Percentiles rank a stretch among this genome's conserved stretches.
These are phyloP conservation scores for Gari tellinella DNA, from an alignment of 2,888 invertebrate species.

Conservation along the genomic window DNA sequence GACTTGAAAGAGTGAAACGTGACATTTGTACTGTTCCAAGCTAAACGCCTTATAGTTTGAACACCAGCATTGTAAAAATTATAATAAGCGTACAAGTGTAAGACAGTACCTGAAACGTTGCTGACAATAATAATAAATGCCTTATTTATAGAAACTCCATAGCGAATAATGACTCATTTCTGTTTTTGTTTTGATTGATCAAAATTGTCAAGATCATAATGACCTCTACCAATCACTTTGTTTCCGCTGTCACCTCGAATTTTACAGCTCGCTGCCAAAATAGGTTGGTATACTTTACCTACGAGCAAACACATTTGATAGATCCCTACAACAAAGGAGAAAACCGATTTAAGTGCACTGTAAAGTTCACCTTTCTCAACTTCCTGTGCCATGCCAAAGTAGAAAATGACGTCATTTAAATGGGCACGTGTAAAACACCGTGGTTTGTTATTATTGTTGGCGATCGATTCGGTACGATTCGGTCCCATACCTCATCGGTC, in stretches of 20 bases:
- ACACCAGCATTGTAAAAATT: no score
- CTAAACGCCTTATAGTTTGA: no score
- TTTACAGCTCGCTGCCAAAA: not conserved
- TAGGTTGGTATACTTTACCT: not conserved
- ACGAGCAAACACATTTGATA: not conserved
- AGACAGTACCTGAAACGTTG: no score
- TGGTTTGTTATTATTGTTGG: not conserved
- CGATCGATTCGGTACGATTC: not conserved
- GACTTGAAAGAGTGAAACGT: no score
- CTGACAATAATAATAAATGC: not conserved
- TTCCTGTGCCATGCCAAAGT: conserved; percentile 61
- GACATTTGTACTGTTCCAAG: no score
- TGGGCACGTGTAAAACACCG: not conserved
- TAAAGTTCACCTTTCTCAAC: conserved; percentile 56
- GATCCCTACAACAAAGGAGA: not conserved
- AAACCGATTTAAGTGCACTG: conserved; percentile 24
- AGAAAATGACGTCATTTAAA: conserved; percentile 49
- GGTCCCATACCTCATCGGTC: no score
- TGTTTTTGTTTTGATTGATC: conserved; percentile 41
- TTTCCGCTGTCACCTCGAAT: not conserved
- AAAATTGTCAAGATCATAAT: conserved; percentile 1
- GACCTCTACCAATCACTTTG: conserved; percentile 3
- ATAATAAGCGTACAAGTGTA: not conserved
- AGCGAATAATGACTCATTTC: conserved; percentile 40
- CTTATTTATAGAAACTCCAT: conserved; percentile 26